phyloP scores from a whole-genome alignment of 2,113 vertebrate species.

The Pangasianodon gigas region DNA sequence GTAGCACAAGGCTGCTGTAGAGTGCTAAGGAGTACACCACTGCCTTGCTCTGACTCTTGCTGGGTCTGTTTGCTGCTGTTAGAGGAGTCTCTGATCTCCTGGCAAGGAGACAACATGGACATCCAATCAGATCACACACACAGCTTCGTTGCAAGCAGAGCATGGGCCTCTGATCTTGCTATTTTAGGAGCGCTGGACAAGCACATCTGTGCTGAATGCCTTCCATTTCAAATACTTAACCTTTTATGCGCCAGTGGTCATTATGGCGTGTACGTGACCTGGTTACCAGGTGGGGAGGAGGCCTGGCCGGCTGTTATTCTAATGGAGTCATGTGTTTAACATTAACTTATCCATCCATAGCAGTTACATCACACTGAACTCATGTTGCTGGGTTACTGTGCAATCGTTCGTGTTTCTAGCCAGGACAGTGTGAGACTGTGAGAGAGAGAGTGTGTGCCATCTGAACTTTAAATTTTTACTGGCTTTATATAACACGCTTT shows the following conservation, averaged over 20 bases:
- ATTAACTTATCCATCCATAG: not conserved
- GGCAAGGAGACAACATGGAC: not conserved
- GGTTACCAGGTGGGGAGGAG: conserved; percentile 27
- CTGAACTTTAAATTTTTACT: conserved; percentile 61
- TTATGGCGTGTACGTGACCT: conserved; percentile 9
- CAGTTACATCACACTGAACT: conserved; percentile 26
- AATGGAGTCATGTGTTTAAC: conserved; percentile 29
- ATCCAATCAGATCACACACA: conserved; percentile 1
- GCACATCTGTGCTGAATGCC: conserved; percentile 24
- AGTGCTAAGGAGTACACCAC: not conserved
- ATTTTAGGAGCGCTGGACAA: conserved; percentile 24
- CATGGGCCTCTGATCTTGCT: conserved; percentile 21
- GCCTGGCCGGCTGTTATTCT: conserved; percentile 1
- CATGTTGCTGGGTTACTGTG: conserved; percentile 34
- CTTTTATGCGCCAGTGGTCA: not conserved
- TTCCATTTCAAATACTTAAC: conserved; percentile 22
- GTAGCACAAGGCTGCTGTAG: not conserved
- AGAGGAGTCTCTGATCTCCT: conserved; percentile 21
- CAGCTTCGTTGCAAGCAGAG: not conserved
- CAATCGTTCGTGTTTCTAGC: conserved; percentile 2
- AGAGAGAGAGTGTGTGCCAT: not conserved
- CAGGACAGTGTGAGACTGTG: not conserved
- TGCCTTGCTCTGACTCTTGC: no score
- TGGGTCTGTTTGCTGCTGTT: no score
- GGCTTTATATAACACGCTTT: conserved; percentile 57